phyloP scores from a whole-genome alignment of 2,888 invertebrate species.

The Homarus gammarus region DNA sequence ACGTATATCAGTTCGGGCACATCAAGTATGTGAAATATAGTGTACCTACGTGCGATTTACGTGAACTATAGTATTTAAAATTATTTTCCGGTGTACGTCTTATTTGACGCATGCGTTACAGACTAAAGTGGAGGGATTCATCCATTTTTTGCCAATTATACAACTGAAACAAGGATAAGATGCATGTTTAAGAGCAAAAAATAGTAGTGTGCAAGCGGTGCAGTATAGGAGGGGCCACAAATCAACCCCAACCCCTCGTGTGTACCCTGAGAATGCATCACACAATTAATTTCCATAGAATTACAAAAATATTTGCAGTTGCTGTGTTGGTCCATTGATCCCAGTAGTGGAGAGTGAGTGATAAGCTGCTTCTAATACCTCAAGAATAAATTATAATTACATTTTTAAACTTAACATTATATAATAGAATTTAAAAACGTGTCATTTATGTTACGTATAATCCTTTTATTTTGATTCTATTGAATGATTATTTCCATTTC shows the following conservation, averaged over 20 bases:
- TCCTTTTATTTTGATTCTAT: not conserved
- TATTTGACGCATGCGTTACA: constrained; percentile 44
- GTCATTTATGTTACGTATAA: not conserved
- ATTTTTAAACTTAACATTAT: not conserved
- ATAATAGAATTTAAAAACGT: not conserved
- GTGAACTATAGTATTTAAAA: not conserved
- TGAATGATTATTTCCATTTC: not conserved
- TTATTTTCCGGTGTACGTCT: not conserved
- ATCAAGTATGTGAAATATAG: no score
- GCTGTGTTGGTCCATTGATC: constrained; percentile 31
- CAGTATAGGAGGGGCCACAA: no score
- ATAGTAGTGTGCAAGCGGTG: no score
- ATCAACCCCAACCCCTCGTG: not conserved
- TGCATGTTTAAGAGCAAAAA: not conserved
- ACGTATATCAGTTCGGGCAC: no score
- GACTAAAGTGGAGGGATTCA: constrained; percentile 47
- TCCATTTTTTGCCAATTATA: constrained; percentile 23
- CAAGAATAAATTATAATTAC: not conserved
- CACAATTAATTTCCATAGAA: constrained; percentile 9
- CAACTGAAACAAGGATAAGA: not conserved
- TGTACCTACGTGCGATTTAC: no score
- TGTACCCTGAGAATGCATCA: not conserved
- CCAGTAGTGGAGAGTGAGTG: not conserved
- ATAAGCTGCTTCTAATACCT: not conserved
- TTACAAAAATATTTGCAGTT: constrained; percentile 47